These are phyloP conservation scores for Sebastes cheni DNA, from an alignment of 2,797 vertebrate species.

Conservation along the genomic window DNA sequence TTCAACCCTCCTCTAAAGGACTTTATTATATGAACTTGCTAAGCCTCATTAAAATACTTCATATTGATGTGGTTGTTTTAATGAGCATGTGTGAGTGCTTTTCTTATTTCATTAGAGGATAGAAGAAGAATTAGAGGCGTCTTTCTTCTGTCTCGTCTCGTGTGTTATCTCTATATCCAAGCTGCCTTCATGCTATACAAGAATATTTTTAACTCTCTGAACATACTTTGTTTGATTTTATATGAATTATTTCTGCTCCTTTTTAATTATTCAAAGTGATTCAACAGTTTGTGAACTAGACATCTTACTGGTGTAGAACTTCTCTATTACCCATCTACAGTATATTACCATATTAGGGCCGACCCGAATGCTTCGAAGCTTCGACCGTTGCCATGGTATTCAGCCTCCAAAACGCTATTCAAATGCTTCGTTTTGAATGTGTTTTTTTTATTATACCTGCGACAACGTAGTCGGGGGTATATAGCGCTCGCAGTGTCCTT, in stretches of 20 bases:
- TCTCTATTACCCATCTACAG: background rate
- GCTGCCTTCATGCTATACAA: background rate
- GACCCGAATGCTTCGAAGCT: no score
- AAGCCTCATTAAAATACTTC: conserved; percentile 12
- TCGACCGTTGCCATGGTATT: no score
- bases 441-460: no score
- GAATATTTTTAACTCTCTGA: background rate
- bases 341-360: background rate
- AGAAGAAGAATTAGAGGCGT: conserved; percentile 1
- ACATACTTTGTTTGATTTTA: background rate
- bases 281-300: background rate
- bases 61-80: background rate
- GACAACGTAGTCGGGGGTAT: no score
- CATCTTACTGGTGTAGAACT: background rate
- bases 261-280: conserved; percentile 17
- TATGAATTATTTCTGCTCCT: conserved; percentile 20
- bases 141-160: background rate
- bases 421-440: no score
- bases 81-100: background rate
- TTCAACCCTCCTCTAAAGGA: background rate
- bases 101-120: conserved; percentile 29
- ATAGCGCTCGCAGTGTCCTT: no score
- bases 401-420: no score
- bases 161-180: background rate
- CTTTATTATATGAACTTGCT: background rate